phyloP scores from a whole-genome alignment of 2,888 invertebrate genomes.

The Agrochola litura region DNA sequence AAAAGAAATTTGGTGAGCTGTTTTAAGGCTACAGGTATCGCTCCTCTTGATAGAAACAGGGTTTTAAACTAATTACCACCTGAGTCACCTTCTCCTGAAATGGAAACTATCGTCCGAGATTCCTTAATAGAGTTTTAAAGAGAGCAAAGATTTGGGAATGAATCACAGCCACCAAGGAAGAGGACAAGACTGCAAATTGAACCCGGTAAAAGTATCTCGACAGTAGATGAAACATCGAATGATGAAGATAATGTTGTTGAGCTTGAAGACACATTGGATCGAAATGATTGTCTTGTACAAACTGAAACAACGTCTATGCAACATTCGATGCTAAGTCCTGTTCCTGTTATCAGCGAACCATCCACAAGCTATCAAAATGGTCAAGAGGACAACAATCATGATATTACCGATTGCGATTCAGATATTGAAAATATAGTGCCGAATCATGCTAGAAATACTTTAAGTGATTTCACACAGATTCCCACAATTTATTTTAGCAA shows the following conservation, averaged over 20 bases:
- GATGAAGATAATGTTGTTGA: constrained; percentile 11
- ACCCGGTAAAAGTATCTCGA: constrained; percentile 44
- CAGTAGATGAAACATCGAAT: constrained; percentile 17
- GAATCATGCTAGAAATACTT: not conserved
- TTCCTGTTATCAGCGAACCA: not conserved
- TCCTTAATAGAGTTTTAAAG: constrained; percentile 35
- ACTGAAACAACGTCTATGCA: not conserved
- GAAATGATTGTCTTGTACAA: constrained; percentile 8
- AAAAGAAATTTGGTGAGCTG: constrained; percentile 18
- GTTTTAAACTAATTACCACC: too few relatives aligned
- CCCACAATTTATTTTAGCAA: too few relatives aligned
- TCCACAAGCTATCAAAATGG: constrained; percentile 23
- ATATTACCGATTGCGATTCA: constrained; percentile 7
- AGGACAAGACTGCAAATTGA: constrained; percentile 40
- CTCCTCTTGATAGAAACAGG: too few relatives aligned
- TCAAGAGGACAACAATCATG: constrained; percentile 33
- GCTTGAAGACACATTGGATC: constrained; percentile 13
- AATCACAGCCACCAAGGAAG: constrained; percentile 37
- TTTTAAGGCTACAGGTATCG: not conserved
- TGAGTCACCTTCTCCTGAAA: too few relatives aligned
- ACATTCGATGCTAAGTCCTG: constrained; percentile 1
- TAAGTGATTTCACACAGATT: constrained; percentile 20
- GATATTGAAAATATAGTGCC: constrained; percentile 10
- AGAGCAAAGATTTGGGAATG: constrained; percentile 39
- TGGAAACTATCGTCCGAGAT: too few relatives aligned